Percentiles rank a stretch among this genome's conserved stretches.
These are phyloP conservation scores for Latrodectus elegans DNA, from an alignment of 2,888 invertebrate genomes.

Conservation along the genomic window DNA sequence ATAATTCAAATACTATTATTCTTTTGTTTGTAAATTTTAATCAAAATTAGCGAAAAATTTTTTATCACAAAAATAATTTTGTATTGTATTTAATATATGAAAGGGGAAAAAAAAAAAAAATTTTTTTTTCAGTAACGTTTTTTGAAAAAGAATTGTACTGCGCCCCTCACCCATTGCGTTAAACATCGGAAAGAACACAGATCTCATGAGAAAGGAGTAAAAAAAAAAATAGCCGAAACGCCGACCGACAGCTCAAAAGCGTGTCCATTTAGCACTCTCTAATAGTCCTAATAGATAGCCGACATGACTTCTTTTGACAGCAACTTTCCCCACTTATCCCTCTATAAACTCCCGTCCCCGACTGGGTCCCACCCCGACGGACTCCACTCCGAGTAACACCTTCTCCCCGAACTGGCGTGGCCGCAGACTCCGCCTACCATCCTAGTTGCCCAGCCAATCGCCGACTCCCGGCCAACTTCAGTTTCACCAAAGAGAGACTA, in stretches of 20 bases:
- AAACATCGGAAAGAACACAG: too few species aligned
- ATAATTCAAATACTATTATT: too few species aligned
- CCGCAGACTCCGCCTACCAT: slow-evolving; percentile 24
- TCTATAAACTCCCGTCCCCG: slow-evolving; percentile 22
- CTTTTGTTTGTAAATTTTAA: too few species aligned
- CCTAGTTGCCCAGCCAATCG: slow-evolving; percentile 29
- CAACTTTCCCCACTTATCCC: slow-evolving; percentile 25
- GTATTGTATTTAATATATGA: too few species aligned
- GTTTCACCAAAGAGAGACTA: slow-evolving; percentile 29
- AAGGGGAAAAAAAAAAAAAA: too few species aligned
- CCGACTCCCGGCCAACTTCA: slow-evolving; percentile 2
- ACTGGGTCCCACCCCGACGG: slow-evolving; percentile 38
- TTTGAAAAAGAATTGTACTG: too few species aligned
- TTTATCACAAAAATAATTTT: too few species aligned
- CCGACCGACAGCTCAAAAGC: slow-evolving; percentile 1
- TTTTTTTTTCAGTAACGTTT: too few species aligned
- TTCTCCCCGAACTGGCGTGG: slow-evolving; percentile 30
- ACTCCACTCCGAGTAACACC: slow-evolving; percentile 30
- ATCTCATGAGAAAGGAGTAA: neutral
- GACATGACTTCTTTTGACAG: slow-evolving; percentile 38
- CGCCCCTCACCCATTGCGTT: too few species aligned
- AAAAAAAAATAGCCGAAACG: neutral
- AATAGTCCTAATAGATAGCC: slow-evolving; percentile 64
- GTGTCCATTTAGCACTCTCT: slow-evolving; percentile 51
- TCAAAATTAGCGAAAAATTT: too few species aligned